Conservation (phyloP, 2,888 invertebrate genomes). For the Volucella zonaria region DNA sequence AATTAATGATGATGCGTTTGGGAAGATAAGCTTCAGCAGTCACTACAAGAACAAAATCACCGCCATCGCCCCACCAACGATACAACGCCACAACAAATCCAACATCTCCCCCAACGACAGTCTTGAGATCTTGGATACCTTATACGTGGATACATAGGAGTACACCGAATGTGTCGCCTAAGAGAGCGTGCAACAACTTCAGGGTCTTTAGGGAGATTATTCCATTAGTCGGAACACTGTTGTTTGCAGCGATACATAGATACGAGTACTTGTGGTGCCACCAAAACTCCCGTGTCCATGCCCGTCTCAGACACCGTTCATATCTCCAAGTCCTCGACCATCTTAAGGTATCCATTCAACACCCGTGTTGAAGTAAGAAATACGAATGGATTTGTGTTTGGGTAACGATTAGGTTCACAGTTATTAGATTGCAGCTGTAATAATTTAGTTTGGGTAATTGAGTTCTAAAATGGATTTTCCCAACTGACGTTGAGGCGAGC, state of each 20-base stretch:
- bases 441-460: slow-evolving; percentile 73
- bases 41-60: slow-evolving; percentile 42
- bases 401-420: slow-evolving; percentile 74
- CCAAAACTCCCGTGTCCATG: slow-evolving; percentile 46
- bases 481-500: slow-evolving; percentile 24
- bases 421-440: slow-evolving; percentile 74
- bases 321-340: no score
- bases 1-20: slow-evolving; percentile 73
- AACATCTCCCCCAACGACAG: slow-evolving; percentile 23
- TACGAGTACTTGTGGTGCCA: slow-evolving; percentile 34
- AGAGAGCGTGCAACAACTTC: slow-evolving; percentile 54
- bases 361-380: slow-evolving; percentile 18
- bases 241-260: slow-evolving; percentile 63
- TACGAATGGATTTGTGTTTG: slow-evolving; percentile 67
- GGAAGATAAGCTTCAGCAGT: slow-evolving; percentile 67
- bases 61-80: slow-evolving; percentile 18
- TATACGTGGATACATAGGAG: slow-evolving; percentile 7
- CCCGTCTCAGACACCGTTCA: neutral
- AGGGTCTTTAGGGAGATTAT: slow-evolving; percentile 73
- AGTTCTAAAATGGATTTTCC: slow-evolving; percentile 65
- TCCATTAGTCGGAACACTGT: slow-evolving; percentile 68
- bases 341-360: slow-evolving; percentile 27
- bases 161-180: slow-evolving; percentile 58
- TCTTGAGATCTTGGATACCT: slow-evolving; percentile 45
- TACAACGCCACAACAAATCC: slow-evolving; percentile 13